Evolutionary conservation across 2,113 vertebrate genomes (phyloP).

Genomic region (Hemichromis elongatus): DNA sequence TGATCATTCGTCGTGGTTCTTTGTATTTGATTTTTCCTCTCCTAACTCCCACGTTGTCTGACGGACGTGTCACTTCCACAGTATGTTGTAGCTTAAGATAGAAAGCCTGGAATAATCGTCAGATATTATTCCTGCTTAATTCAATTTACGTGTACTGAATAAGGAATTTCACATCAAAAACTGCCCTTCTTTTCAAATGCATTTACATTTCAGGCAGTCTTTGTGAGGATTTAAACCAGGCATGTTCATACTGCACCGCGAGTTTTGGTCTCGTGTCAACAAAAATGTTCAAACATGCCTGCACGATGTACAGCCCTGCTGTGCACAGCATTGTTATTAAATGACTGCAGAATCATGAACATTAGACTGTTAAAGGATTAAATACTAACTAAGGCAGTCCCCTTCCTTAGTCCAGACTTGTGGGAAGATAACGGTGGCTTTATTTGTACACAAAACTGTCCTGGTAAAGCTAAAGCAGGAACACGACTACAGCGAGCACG

Average conservation of each 20-base stretch:
- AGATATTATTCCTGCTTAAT: neutral
- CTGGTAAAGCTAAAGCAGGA: neutral
- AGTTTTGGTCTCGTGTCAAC: neutral
- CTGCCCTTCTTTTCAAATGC: neutral
- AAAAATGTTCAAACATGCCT: neutral
- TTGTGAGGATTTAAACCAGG: neutral
- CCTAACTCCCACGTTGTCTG: neutral
- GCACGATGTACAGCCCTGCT: neutral
- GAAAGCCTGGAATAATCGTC: neutral
- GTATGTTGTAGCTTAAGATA: neutral
- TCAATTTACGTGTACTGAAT: neutral
- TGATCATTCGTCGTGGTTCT: neutral
- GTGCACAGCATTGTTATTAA: neutral
- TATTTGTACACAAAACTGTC: neutral
- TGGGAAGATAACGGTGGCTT: accelerated
- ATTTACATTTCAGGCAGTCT: neutral
- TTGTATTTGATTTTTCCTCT: neutral
- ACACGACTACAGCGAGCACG: neutral
- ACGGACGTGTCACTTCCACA: neutral
- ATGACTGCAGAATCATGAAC: neutral
- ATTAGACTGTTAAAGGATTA: neutral
- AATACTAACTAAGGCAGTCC: neutral
- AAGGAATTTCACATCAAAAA: neutral
- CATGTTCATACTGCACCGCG: neutral
- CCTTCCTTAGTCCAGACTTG: neutral